These are phyloP conservation scores for Grus americana DNA, from an alignment of 2,113 vertebrate genomes.

Conservation along the genomic window DNA sequence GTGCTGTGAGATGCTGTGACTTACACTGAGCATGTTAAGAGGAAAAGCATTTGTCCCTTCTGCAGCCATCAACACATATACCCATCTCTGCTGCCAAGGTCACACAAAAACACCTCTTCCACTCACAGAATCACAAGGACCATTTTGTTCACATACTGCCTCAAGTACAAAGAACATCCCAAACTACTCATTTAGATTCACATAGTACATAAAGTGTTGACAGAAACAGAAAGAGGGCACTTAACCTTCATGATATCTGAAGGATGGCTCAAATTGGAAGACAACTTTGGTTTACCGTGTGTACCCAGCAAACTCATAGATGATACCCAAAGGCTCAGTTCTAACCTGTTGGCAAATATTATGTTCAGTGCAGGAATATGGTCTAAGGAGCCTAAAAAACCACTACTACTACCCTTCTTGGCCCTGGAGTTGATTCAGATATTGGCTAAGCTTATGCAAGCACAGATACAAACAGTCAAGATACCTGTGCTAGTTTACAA, in stretches of 20 bases:
- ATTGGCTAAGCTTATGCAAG: neutral
- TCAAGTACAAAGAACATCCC: neutral
- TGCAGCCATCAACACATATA: neutral
- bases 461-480: neutral
- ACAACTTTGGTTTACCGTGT: neutral
- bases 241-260: neutral
- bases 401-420: neutral
- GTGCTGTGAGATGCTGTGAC: neutral
- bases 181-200: neutral
- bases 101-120: neutral
- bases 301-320: neutral
- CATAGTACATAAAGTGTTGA: neutral
- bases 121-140: neutral
- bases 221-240: neutral
- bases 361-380: neutral
- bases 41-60: neutral
- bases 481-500: neutral
- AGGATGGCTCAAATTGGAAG: neutral
- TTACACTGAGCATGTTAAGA: neutral
- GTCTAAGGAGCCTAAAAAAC: neutral
- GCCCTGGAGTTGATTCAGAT: neutral
- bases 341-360: neutral
- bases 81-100: neutral
- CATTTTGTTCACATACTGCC: neutral
- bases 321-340: neutral